Percentiles rank a stretch among this genome's conserved stretches.
Conservation (phyloP, 2,888 invertebrate species). For the Tetragonula carbonaria region DNA sequence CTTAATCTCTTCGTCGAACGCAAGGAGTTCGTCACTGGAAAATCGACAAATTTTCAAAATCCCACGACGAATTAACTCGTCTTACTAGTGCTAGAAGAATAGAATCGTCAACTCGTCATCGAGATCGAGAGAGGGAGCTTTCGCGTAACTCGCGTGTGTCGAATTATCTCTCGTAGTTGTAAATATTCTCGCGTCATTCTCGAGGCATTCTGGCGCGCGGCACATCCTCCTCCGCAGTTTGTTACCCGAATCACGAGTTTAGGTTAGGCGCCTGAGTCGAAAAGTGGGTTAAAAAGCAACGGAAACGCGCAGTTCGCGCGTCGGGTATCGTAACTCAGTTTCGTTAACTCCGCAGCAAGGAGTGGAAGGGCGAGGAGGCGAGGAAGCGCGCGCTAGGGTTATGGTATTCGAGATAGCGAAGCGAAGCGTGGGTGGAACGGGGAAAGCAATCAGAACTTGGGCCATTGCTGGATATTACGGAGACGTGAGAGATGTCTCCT, state of each 20-base stretch:
- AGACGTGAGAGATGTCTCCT: constrained; percentile 84
- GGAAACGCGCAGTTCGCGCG: constrained; percentile 40
- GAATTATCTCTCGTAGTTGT: no score
- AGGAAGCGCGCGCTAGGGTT: constrained; percentile 76
- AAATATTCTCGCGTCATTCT: no score
- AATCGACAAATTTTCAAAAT: no score
- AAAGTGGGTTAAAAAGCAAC: constrained; percentile 41
- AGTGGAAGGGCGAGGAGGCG: constrained; percentile 68
- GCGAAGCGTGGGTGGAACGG: constrained; percentile 74
- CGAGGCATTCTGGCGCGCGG: background rate
- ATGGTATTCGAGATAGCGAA: constrained; percentile 78
- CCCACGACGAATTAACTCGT: no score
- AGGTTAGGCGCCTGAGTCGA: background rate
- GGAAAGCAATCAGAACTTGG: constrained; percentile 84
- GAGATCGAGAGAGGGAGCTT: no score
- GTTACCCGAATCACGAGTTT: background rate
- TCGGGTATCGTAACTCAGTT: constrained; percentile 69
- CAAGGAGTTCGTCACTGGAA: no score
- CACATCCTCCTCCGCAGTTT: background rate
- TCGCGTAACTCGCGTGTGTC: no score
- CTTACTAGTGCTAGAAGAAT: no score
- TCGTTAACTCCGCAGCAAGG: constrained; percentile 64
- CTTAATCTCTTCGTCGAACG: no score
- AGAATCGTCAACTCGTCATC: no score
- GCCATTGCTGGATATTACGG: constrained; percentile 84